A percentile compares a stretch with the other conserved stretches of the same genome.
These are phyloP conservation scores for Exaiptasia diaphana DNA, from an alignment of 64 coral and sea anemone species.

Conservation along the genomic window DNA sequence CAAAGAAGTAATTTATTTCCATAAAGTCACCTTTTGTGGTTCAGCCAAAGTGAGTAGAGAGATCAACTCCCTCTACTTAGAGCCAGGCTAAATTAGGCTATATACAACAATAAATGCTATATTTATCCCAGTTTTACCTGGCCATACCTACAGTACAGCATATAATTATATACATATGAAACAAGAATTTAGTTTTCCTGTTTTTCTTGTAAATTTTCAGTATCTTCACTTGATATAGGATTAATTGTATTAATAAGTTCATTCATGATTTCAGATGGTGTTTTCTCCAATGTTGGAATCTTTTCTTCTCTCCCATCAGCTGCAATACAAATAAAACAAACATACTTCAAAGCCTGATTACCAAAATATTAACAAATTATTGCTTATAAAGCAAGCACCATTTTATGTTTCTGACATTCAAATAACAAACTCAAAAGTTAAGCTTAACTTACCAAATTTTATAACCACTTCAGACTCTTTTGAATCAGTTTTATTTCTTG, in stretches of 20 bases:
- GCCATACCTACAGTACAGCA: too few species aligned
- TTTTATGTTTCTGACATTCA: neutral
- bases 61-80: too few species aligned
- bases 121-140: too few species aligned
- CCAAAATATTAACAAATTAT: neutral
- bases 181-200: neutral
- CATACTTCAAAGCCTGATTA: neutral
- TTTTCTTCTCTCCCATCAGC: conserved; percentile 40
- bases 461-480: conserved; percentile 44
- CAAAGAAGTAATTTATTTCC: too few species aligned
- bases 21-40: too few species aligned
- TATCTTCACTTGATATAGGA: too few species aligned
- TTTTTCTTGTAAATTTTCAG: neutral
- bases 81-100: too few species aligned
- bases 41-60: too few species aligned
- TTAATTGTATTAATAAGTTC: conserved; percentile 4
- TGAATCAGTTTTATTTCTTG: conserved; percentile 34
- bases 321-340: neutral
- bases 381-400: neutral
- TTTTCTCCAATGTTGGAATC: conserved; percentile 15
- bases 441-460: conserved; percentile 64
- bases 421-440: neutral
- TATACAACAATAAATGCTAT: too few species aligned
- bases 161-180: too few species aligned
- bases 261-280: conserved; percentile 43